Base-by-base conservation (phyloP, 2,888 invertebrate species). In the Troilus luridus region DNA sequence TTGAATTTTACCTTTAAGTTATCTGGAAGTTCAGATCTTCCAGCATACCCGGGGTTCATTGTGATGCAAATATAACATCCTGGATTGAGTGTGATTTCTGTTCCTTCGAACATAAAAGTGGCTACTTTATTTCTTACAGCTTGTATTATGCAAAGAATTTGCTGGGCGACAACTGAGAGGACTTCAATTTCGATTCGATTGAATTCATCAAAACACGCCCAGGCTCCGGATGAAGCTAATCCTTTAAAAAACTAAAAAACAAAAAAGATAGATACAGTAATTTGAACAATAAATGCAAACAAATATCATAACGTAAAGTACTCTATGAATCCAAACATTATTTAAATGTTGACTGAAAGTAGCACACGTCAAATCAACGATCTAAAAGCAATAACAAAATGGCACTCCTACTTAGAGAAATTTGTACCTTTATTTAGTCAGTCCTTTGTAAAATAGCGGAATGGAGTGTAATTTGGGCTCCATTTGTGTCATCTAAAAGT, bases 181-280 rank as follows among this genome's bases (percentile, higher is more conserved):
- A 98, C 98, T 95, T 97, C 97, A 72, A 97, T 95, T 93, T 97
- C 97, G 93, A 98, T 97, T 92, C 97, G 95, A 94, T 98, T 98
- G 94, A 98, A 98, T 94, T 98, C 98, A 93, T 98, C 98, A 94
- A 98, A 98, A 94, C 98, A 98, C 0, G 96, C 97, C 98, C 98
- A 98, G 0, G 97, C 97, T 12, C 98, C 98, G 92, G 97, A 96
- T 0, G 97, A 96, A 5, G 98, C 97, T 88, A 98, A 94, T 0
- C 98, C 97, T 95, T 93, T 93, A 77, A 93, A 92, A 88, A 93
- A 92, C 93, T 93, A 91, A 58, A 90, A 91, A 88, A 41, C 41
- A 41, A 85, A 21, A 58, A 89, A 21, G 0, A 64, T 0, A 9
- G 10, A 64, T n/a, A 64, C 10, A 64, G 10, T 21, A n/a, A 9